phyloP scores from a whole-genome alignment of 2,888 invertebrate species.

The Spialia ferax region DNA sequence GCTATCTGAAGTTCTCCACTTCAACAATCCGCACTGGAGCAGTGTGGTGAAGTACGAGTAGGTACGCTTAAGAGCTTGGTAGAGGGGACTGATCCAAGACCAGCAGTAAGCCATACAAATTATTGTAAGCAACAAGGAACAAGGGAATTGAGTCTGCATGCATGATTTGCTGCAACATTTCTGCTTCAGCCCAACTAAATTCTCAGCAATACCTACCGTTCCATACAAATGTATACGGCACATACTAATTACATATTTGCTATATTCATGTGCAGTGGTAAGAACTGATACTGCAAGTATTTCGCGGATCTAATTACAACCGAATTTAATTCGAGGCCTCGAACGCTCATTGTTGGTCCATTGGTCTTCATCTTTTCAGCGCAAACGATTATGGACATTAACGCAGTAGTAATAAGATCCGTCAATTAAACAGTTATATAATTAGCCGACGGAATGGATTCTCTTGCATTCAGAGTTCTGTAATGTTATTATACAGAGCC shows the following conservation, averaged over 20 bases:
- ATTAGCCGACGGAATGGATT: constrained; percentile 3
- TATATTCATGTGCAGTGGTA: neutral
- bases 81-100: too few species aligned
- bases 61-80: too few species aligned
- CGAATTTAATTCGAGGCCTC: constrained; percentile 27
- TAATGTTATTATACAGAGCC: neutral
- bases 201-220: neutral
- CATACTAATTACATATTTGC: neutral
- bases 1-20: too few species aligned
- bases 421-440: neutral
- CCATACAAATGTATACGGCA: neutral
- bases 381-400: constrained; percentile 8
- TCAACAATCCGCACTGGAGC: too few species aligned
- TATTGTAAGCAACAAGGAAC: too few species aligned
- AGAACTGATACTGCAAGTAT: constrained; percentile 8
- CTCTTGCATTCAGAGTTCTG: neutral
- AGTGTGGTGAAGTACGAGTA: too few species aligned
- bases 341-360: constrained; percentile 27
- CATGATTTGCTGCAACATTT: too few species aligned
- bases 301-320: constrained; percentile 30
- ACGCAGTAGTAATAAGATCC: neutral
- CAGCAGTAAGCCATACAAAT: too few species aligned
- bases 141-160: too few species aligned
- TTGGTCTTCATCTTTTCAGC: constrained; percentile 23
- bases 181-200: neutral